phyloP scores from a whole-genome alignment of 1,140 invertebrate species.

The Bradysia coprophila region DNA sequence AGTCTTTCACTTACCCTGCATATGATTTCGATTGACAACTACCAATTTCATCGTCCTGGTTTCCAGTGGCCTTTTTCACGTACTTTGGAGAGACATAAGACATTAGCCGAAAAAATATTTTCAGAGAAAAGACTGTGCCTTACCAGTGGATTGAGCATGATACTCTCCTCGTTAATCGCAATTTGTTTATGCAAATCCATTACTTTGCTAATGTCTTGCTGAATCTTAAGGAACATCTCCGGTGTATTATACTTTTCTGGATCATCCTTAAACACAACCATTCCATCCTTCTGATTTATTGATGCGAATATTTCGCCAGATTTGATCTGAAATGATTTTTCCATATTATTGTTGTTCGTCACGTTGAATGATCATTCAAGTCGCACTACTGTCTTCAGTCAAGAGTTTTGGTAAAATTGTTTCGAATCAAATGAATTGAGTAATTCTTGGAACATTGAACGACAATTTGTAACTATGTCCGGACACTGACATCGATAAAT shows the following conservation, averaged over 20 bases:
- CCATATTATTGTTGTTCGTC: no score
- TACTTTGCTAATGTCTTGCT: conserved; percentile 74
- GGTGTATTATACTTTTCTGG: conserved; percentile 88
- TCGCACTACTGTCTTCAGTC: no score
- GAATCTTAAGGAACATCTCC: conserved; percentile 64
- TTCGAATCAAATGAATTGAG: no score
- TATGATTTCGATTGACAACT: conserved; percentile 31
- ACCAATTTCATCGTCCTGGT: conserved; percentile 43
- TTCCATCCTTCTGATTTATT: conserved; percentile 95
- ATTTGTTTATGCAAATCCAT: conserved; percentile 75
- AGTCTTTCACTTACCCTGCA: conserved; percentile 18
- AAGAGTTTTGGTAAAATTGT: no score
- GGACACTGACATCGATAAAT: no score
- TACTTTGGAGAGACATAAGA: conserved; percentile 29
- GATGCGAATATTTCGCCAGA: conserved; percentile 93
- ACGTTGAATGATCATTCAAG: no score
- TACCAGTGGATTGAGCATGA: conserved; percentile 71
- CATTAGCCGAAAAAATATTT: neutral
- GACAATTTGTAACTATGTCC: no score
- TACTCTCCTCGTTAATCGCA: conserved; percentile 84
- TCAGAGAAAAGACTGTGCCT: conserved; percentile 3
- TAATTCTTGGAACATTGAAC: no score
- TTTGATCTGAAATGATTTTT: conserved; percentile 92
- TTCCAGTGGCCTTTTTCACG: conserved; percentile 50
- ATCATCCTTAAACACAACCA: conserved; percentile 92